Base-by-base conservation (phyloP, 2,888 invertebrate genomes). In the Dryobota labecula region DNA sequence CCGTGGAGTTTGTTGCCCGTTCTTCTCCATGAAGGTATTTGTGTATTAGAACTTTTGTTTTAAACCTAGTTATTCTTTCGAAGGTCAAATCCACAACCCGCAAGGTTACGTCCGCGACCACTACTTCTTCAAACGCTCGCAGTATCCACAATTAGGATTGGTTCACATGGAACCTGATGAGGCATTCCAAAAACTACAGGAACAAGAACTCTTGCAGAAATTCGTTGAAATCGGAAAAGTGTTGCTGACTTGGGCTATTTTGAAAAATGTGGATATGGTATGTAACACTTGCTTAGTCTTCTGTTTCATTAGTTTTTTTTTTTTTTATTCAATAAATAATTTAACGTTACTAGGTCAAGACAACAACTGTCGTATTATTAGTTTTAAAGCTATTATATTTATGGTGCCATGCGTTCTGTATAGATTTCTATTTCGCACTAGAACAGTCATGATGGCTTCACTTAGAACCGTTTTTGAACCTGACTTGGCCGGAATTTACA, bases 201-300 rank as follows among this genome's bases (percentile, higher is more conserved):
- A 97, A 71, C 98, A 99, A 88, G 99, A 99, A 87, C 96, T 99
- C 54, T 97, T 98, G 73, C 97, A 98, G 86, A 99, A 99, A 92
- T 99, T 99, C 91, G 98, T 99, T 0, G 99, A 99, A 94, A 99
- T 99, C 71, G 99, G 99, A 24, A 99, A 99, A 95, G 98, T 98
- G 0, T 96, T 98, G 70, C 94, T 98, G 5, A 98, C 98, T 0
- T 98, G 98, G 98, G 98, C 98, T 1, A 98, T 98, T 84, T 94
- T 98, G 67, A 98, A 98, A 88, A 98, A 98, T 90, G 98, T 98
- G 43, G 98, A 98, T 86, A 98, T 98, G 98, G 98, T 97, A 90
- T 86, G 91, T 79, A 36, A 15, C 0, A 38, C 36, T 18, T 27
- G 18, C 33, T 9, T 24, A 9, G 41, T 45, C 0, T 33, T 56